Evolutionary conservation across 2,797 vertebrate genomes (phyloP), one percentile per base, ranked within the genome.

Genomic region (Acestrorhynchus altus): DNA sequence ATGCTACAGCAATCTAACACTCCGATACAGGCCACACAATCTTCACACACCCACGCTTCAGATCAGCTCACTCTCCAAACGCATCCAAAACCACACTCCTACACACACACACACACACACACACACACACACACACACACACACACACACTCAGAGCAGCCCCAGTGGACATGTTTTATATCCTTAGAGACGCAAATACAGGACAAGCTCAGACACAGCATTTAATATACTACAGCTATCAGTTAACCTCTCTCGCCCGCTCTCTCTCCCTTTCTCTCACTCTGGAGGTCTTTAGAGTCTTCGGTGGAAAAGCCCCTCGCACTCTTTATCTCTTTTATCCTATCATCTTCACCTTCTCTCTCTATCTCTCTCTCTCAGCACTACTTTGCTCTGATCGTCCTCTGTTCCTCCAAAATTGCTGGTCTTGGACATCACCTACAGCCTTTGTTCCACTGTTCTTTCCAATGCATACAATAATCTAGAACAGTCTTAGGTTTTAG

Each of bases 81-180:
- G 18, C 26, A 63, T 6, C 31, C 6, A 35, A 35, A 35, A 35
- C 31, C 60, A 47, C 64, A 74, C 71, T 73, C 69, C 18, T 59
- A 6, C 18, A 8, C 26, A 66, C n/a, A 49, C 51, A 59, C 49
- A 72, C 67, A 31, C 71, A 15, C 65, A 64, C 20, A 9, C 18
- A n/a, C 26, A 66, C n/a, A 47, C 59, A 59, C 49, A 72, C 67
- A 35, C 65, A 18, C 70, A 63, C 47, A 9, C 47, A 15, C 24
- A 65, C n/a, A 49, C 51, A 59, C 49, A 71, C 67, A 31, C 70
- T 26, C 70, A 63, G 47, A 47, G 2, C 2, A 18, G 28, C 44
- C 42, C 46, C 51, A 16, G 71, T 80, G 72, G 76, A 83, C 74
- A 86, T 85, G 84, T 87, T 89, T 89, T 89, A 47, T 51, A 79